Base-by-base conservation (phyloP, 2,797 vertebrate species). In the Chrysocyon brachyurus region DNA sequence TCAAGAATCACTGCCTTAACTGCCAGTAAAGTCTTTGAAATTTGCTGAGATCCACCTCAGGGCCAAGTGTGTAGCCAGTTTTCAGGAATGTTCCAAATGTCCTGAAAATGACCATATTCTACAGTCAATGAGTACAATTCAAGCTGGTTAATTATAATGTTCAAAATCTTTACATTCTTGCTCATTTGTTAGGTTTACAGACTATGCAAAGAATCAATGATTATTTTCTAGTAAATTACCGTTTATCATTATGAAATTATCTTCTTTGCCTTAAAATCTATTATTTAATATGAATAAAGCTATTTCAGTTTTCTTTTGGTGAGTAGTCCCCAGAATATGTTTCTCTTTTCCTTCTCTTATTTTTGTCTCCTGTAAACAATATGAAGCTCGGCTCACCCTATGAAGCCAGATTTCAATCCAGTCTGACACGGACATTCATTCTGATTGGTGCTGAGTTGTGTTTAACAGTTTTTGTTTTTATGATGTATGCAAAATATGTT, bases 331-430 rank as follows among this genome's bases (percentile, higher is more conserved):
- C 56, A 61, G 12, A 88, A 84, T 5, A 2, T 33, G 0, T 46
- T 28, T n/a, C 54, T 61, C 63, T 84, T 68, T 83, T 22, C 33
- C 28, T 68, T 46, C 33, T 64, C 90, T 77, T 81, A 75, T 36
- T 89, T 87, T n/a, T 52, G 52, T 86, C 61, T 95, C 52, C 75
- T 90, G 36, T 33, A 56, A 94, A 95, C 81, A 87, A 46, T 11
- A 26, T 40, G 75, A 92, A 95, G 46, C 70, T 49, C 52, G 33
- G 56, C 63, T 59, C 57, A 81, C 9, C 22, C 26, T 31, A 68
- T 1, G 59, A 91, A 91, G 56, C 77, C 79, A 72, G 49, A 83
- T 52, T 94, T 81, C 90, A 92, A 92, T 33, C 46, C 6, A 81
- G 36, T 33, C 46, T 68, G 89, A 93, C 36, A 86, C 1, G 52